Evolutionary conservation across 92 coral and sea anemone genomes (phyloP), one percentile per base, ranked within the genome.

Genomic region (Phenganax subtilis): DNA sequence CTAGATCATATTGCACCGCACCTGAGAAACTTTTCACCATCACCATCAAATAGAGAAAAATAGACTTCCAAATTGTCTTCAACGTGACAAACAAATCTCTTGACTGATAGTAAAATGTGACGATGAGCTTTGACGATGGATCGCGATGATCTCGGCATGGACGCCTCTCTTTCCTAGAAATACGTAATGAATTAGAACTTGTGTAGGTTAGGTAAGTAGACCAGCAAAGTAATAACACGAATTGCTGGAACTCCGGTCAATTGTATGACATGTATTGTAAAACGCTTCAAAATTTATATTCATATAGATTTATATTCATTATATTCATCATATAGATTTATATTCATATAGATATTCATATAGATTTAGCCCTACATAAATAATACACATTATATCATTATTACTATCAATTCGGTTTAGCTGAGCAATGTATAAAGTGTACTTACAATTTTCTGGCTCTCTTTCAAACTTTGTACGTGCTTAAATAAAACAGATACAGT

Each of bases 1-100:
- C 5, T 2, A 37, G 5, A 37, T 37, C 2, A 37, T 66, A 66
- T 15, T 10, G 9, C 52, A 29, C 28, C 76, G 14, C 77, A 94
- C 98, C 98, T 94, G 75, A 92, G 61, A 74, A 94, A 94, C 57
- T 80, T 82, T 55, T 89, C 89, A 27, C 85, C 86, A 20, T 86
- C 85, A 57, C 94, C 92, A 84, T 92, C 91, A 86, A 90, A 91
- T 67, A 94, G 79, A 25, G 98, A 94, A 83, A 94, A 91, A 70
- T 88, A 94, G 76, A 92, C 87, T 74, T 94, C 92, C 68, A 96
- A 92, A 75, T 83, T 80, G 57, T 94, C 98, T 57, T 94, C 98
- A 54, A 87, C 88, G 60, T 80, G 92, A 73, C 92, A 92, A 63
- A 84, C 44, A 71, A 94, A 94, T 71, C 86, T 86, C 44, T 75